Evolutionary conservation across 2,113 vertebrate species (phyloP).

Genomic region (Polyodon spathula): DNA sequence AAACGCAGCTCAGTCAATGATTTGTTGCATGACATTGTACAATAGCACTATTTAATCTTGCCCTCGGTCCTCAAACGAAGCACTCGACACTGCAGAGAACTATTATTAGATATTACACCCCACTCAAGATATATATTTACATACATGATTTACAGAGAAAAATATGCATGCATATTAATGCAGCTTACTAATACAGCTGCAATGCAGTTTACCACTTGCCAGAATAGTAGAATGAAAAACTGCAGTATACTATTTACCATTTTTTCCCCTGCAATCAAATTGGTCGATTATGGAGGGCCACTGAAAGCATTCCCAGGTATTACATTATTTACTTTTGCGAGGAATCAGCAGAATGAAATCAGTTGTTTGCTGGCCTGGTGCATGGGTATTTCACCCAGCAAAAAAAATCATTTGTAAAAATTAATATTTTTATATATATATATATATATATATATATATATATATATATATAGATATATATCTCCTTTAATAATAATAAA

Average conservation of each 20-base stretch:
- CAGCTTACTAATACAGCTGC: slow-evolving; percentile 7
- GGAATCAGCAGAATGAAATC: not conserved
- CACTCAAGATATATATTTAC: not conserved
- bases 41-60: no score
- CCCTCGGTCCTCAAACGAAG: no score
- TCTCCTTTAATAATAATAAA: no score
- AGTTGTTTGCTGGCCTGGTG: slow-evolving; percentile 42
- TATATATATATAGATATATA: no score
- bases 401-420: no score
- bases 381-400: slow-evolving; percentile 31
- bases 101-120: no score
- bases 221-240: not conserved
- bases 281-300: not conserved
- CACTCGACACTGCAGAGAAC: no score
- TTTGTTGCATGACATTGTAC: no score
- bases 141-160: not conserved
- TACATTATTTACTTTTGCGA: slow-evolving; percentile 11
- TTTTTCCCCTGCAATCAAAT: not conserved
- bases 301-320: slow-evolving; percentile 6
- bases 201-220: slow-evolving; percentile 4
- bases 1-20: no score
- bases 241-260: not conserved
- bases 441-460: no score
- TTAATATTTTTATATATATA: no score
- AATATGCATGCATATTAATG: slow-evolving; percentile 12